Conservation (phyloP, 2,113 vertebrate species). For the Uria aalge region DNA sequence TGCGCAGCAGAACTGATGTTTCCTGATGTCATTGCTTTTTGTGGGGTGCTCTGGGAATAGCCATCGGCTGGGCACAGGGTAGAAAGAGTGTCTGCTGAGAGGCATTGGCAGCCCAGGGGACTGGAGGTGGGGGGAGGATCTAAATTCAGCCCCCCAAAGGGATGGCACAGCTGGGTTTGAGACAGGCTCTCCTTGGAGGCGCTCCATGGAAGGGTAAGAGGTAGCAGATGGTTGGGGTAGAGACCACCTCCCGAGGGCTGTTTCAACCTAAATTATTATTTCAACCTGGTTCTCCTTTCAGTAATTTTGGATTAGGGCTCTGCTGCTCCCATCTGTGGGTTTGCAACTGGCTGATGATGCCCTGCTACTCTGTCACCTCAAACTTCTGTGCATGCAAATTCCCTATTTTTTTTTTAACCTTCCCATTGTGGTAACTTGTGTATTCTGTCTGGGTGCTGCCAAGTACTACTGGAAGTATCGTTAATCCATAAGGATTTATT, state of each 20-base stretch:
- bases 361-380: neutral
- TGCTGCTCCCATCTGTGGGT: neutral
- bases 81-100: neutral
- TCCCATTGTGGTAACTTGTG: neutral
- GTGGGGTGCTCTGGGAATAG: neutral
- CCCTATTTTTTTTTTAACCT: neutral
- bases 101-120: neutral
- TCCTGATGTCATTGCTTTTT: neutral
- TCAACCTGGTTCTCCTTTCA: neutral
- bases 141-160: neutral
- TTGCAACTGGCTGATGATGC: neutral
- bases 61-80: accelerated
- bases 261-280: neutral
- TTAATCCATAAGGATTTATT: slow-evolving; percentile 8
- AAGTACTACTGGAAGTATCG: neutral
- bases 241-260: neutral
- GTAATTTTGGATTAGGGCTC: neutral
- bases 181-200: neutral
- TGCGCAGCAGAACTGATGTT: neutral
- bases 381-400: neutral
- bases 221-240: neutral
- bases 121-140: neutral
- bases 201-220: neutral
- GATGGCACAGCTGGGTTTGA: neutral
- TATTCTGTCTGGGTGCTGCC: neutral